Evolutionary conservation across 2,797 vertebrate genomes (phyloP), one percentile per base, ranked within the genome.

Genomic region (Vipera ursinii): DNA sequence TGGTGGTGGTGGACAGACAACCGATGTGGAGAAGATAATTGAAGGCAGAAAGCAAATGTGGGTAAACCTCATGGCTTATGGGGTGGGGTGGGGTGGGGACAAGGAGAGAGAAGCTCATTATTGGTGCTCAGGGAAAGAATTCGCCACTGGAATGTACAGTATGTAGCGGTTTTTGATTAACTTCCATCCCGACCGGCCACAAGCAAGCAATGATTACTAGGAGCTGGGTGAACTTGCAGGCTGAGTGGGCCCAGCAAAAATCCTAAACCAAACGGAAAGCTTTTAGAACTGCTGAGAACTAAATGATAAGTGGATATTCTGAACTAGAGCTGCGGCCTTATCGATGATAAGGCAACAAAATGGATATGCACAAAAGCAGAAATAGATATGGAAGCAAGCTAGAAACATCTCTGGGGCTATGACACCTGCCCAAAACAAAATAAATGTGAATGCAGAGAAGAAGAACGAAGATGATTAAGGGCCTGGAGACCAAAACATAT

Each of bases 111-210:
- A 24, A 57, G 51, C 9, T 6, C 9, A 26, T 48, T n/a, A 20
- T 87, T 91, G 51, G 61, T 91, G 61, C 82, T 90, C 82, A 87
- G 56, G 82, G 56, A 38, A 91, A 91, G 90, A 90, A 93, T 93
- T 87, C n/a, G n/a, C 90, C 85, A 12, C 88, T 93, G 93, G 93
- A 93, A 93, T 92, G 91, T 24, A 20, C 82, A 91, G 61, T 55
- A 89, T 89, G 59, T 38, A 6, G 91, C 87, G 92, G 63, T 88
- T 88, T 92, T 87, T 56, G 63, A 92, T 48, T 87, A n/a, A 28
- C 88, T 87, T 53, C 92, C 63, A 78, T 53, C 32, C 51, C 28
- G 85, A 65, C 82, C 55, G 78, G 82, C 61, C 22, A 15, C n/a
- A 73, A 87, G 32, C 38, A 24, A 89, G 61, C 14, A 24, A 28